Evolutionary conservation across 2,113 vertebrate genomes (phyloP).

Genomic region (Oxygymnocypris stewartii): DNA sequence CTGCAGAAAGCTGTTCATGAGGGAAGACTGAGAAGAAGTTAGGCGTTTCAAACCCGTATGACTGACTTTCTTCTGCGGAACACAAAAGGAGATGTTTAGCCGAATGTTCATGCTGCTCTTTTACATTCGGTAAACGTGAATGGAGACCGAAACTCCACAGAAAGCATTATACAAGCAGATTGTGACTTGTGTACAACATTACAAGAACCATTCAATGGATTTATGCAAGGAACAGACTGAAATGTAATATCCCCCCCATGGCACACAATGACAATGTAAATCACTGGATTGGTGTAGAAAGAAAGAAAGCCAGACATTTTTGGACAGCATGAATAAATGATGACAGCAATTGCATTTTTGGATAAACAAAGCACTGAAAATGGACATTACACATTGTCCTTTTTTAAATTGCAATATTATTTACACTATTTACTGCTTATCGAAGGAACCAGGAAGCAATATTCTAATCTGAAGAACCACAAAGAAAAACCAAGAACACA

Average conservation of each 20-base stretch:
- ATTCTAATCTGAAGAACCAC: too few relatives aligned
- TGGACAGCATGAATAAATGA: neutral
- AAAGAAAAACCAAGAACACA: too few relatives aligned
- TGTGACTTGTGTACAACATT: neutral
- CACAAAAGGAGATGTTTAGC: neutral
- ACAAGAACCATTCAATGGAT: neutral
- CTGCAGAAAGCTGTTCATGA: neutral
- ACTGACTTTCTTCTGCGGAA: neutral
- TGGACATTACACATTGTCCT: too few relatives aligned
- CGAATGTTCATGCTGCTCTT: neutral
- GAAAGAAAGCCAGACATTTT: neutral
- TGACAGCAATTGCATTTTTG: neutral
- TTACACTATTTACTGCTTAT: too few relatives aligned
- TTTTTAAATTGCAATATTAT: too few relatives aligned
- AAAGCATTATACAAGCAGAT: neutral
- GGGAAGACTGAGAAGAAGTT: too few relatives aligned
- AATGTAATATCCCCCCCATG: neutral
- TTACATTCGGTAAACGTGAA: neutral
- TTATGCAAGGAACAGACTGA: neutral
- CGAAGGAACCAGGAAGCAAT: too few relatives aligned
- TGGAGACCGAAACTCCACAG: too few relatives aligned
- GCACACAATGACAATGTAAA: neutral
- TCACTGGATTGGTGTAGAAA: neutral
- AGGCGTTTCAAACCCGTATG: neutral
- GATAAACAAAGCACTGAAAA: neutral